These are phyloP conservation scores for Pogonomyrmex barbatus DNA, from an alignment of 1,140 invertebrate species.

Conservation along the genomic window DNA sequence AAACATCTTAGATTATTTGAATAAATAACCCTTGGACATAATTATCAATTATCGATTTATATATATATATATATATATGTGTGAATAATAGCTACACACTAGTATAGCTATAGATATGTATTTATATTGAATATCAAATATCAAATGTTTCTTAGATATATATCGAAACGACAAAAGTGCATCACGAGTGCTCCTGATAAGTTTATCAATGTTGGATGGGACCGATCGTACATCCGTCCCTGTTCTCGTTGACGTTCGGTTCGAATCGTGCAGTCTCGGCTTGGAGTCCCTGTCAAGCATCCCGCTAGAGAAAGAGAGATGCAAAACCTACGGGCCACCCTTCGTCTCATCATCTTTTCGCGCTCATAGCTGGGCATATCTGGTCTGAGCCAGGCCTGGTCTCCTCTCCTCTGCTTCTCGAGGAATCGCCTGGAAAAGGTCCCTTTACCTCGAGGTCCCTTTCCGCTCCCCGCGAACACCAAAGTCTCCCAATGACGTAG, in stretches of 20 bases:
- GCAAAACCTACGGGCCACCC: conserved; percentile 75
- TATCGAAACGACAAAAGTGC: neutral
- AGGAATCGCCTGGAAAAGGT: conserved; percentile 78
- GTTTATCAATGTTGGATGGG: conserved; percentile 22
- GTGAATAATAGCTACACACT: too few relatives aligned
- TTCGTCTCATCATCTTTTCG: conserved; percentile 85
- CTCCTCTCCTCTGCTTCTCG: conserved; percentile 63
- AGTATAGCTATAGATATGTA: neutral
- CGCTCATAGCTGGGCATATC: conserved; percentile 80
- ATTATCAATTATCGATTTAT: neutral
- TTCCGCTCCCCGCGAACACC: conserved; percentile 30
- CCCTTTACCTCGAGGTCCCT: conserved; percentile 72
- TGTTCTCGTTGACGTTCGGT: conserved; percentile 68
- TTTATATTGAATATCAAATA: too few relatives aligned
- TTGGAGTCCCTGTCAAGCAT: conserved; percentile 78
- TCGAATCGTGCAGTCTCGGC: conserved; percentile 78
- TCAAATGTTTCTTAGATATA: neutral
- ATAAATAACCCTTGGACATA: neutral
- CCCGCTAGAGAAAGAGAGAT: conserved; percentile 68
- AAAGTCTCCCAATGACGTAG: conserved; percentile 75
- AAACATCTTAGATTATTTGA: neutral
- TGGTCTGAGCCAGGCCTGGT: conserved; percentile 71
- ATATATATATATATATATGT: neutral
- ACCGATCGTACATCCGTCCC: conserved; percentile 59
- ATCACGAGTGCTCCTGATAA: neutral